Base-by-base conservation (phyloP, 2,113 vertebrate genomes). In the Rattus rattus region DNA sequence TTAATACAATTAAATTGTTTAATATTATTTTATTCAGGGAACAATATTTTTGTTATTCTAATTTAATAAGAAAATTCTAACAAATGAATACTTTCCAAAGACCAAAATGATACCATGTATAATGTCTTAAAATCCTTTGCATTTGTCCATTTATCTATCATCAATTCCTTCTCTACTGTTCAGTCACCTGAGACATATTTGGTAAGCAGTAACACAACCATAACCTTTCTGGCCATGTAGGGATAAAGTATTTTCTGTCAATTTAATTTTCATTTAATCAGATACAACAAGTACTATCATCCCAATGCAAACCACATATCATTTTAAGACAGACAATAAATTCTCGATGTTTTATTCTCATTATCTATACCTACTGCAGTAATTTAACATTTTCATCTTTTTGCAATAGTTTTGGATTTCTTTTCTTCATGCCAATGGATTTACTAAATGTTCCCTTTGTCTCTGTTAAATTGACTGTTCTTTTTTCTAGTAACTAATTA, bases 11-110 rank as follows among this genome's bases (percentile, higher is more conserved):
- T 94, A 19, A 11, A 63, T 28, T 86, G 67, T 87, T 89, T 47
- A 22, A 43, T 92, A 65, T 52, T 79, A 67, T 92, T 97, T 94
- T 1, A 95, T 72, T 92, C 28, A 84, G 49, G 7, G 13, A 95
- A 65, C 0, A 91, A 85, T 26, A 77, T 49, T 87, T 77, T 8
- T 1, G 77, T 47, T 81, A 67, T 75, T 36, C 30, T 91, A 67
- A 63, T 1, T 54, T 69, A 63, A 49, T 16, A 93, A 43, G 13
- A 52, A 90, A 47, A 77, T 80, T 47, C 52, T 5, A 67, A 12
- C 9, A 67, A 56, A 61, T 22, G 0, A 14, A 0, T 67, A 2
- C 47, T 97, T 93, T 76, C 19, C 36, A 83, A 93, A 73, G 49
- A 61, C 2, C 70, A 93, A 96, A 95, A 54, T 95, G 43, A 87